phyloP scores from a whole-genome alignment of 2,888 invertebrate genomes.

The Platypus cylindrus region DNA sequence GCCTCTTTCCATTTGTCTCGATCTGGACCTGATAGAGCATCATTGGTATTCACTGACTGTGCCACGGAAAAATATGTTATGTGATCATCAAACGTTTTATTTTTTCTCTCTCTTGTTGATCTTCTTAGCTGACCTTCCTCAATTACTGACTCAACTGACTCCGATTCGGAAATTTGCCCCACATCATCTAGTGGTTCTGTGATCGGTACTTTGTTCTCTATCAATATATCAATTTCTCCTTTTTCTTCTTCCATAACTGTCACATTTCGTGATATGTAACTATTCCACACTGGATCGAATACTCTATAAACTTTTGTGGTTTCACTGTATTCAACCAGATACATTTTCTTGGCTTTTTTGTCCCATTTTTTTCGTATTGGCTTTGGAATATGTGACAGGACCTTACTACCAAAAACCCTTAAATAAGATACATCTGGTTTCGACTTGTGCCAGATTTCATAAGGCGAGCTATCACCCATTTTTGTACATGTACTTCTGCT shows the following conservation, averaged over 20 bases:
- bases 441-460: neutral
- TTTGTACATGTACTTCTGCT: too few species aligned
- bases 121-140: too few species aligned
- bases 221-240: neutral
- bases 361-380: neutral
- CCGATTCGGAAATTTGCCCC: too few species aligned
- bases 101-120: slow-evolving; percentile 11
- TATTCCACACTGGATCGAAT: neutral
- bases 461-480: too few species aligned
- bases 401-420: neutral
- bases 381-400: neutral
- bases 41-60: neutral
- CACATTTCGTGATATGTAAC: too few species aligned
- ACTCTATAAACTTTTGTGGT: neutral
- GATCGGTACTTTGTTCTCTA: neutral
- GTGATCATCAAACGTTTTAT: slow-evolving; percentile 11
- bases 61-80: slow-evolving; percentile 5
- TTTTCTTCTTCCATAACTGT: too few species aligned
- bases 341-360: neutral
- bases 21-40: neutral
- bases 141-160: too few species aligned
- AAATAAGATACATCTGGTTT: neutral
- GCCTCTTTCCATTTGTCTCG: neutral
- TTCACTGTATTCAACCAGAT: slow-evolving; percentile 2
- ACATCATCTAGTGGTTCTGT: too few species aligned